Conservation (phyloP, 2,113 vertebrate genomes). For the Dicaeum eximium region DNA sequence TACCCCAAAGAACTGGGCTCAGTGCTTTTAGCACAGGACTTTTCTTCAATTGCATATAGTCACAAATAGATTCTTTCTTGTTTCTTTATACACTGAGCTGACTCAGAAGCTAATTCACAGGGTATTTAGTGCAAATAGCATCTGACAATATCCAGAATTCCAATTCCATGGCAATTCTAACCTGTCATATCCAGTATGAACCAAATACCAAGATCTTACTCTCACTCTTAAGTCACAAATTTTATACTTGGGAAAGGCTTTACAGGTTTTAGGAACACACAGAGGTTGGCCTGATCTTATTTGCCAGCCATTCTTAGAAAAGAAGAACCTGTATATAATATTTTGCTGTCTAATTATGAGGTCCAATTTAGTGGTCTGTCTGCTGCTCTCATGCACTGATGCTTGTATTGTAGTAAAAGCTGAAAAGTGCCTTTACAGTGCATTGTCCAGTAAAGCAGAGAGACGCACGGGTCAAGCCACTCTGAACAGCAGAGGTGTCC, state of each 20-base stretch:
- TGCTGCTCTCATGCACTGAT: not conserved
- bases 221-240: not conserved
- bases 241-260: not conserved
- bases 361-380: not conserved
- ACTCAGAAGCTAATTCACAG: not conserved
- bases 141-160: not conserved
- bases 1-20: not conserved
- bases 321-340: not conserved
- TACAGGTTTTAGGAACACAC: not conserved
- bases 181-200: not conserved
- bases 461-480: not conserved
- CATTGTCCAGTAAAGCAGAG: not conserved
- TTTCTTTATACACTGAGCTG: not conserved
- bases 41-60: accelerated
- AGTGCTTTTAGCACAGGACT: not conserved
- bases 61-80: not conserved
- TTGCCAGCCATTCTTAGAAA: not conserved
- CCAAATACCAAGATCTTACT: not conserved
- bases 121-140: not conserved
- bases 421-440: not conserved
- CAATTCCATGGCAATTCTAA: not conserved
- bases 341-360: not conserved
- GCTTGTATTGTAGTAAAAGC: accelerated
- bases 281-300: not conserved
- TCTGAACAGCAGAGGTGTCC: not conserved